Evolutionary conservation across 2,888 invertebrate species (phyloP), one percentile per base, ranked within the genome.

Genomic region (Arge pagana): DNA sequence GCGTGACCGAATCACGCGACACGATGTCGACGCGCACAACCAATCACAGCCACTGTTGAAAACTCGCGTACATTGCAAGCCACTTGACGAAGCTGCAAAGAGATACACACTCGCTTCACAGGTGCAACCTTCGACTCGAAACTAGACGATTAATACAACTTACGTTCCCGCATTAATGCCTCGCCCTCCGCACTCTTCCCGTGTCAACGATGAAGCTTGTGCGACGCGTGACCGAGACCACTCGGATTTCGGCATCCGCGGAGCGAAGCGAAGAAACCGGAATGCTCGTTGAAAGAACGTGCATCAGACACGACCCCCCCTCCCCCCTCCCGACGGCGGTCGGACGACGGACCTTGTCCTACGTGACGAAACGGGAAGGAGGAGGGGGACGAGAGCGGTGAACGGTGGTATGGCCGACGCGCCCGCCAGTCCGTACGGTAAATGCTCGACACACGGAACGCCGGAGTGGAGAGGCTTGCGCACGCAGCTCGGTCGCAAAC

Each of bases 91-190:
- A n/a, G n/a, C n/a, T n/a, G n/a, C n/a, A n/a, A n/a, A n/a, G n/a
- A n/a, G n/a, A n/a, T n/a, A n/a, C n/a, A n/a, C n/a, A n/a, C n/a
- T n/a, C n/a, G n/a, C n/a, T n/a, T n/a, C n/a, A n/a, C n/a, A n/a
- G n/a, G n/a, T n/a, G n/a, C n/a, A n/a, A n/a, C n/a, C n/a, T n/a
- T n/a, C n/a, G n/a, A n/a, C n/a, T 11, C 8, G 2, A 15, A 33
- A 33, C n/a, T n/a, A 33, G 1, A 13, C 13, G 11, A 37, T 8
- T 24, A 26, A 40, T 7, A 11, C n/a, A 40, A 40, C 40, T 40
- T 24, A 40, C 40, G 40, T n/a, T 40, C 40, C 40, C 40, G 40
- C 40, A 40, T 40, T 40, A 26, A 40, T 8, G 40, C 40, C 40
- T 24, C 40, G 26, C 40, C 40, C 23, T 7, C 23, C 10, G 40